A percentile compares a stretch with the other conserved stretches of the same genome.
Evolutionary conservation across 2,888 invertebrate species (phyloP).

Genomic region (Rhodophaea formosa): DNA sequence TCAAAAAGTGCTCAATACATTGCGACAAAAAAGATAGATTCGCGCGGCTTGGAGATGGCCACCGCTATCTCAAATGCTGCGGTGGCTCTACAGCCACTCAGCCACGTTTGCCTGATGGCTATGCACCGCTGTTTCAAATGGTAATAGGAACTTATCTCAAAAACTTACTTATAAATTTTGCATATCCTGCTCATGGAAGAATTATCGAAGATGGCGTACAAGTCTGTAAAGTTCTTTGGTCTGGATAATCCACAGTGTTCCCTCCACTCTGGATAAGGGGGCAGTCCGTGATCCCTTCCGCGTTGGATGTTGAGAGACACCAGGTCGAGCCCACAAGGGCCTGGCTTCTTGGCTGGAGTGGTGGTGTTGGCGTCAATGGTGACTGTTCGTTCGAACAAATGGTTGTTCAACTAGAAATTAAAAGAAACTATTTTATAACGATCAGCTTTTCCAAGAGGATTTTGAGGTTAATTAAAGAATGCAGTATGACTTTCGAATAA

Average conservation of each 20-base stretch:
- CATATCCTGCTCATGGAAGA: conserved; percentile 83
- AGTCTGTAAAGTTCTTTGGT: conserved; percentile 83
- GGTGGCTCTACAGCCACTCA: no score
- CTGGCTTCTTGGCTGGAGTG: conserved; percentile 26
- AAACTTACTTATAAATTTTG: conserved; percentile 82
- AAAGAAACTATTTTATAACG: not conserved
- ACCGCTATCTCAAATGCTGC: no score
- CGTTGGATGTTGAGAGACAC: conserved; percentile 94
- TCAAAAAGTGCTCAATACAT: no score
- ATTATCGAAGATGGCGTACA: conserved; percentile 83
- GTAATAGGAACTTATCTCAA: no score
- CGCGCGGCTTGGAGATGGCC: no score
- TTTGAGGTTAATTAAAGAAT: no score
- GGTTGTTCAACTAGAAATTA: conserved; percentile 81
- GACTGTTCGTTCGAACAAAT: conserved; percentile 83
- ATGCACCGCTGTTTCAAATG: no score
- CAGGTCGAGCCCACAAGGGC: conserved; percentile 88
- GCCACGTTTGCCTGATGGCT: no score
- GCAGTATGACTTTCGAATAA: no score
- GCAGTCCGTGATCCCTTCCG: conserved; percentile 93
- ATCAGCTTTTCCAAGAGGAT: no score
- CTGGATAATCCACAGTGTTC: conserved; percentile 86
- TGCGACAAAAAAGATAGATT: no score
- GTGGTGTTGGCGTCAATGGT: conserved; percentile 46
- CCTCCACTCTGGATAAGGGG: conserved; percentile 89